Conservation (phyloP, 2,888 invertebrate species). For the Hetaerina titia region DNA sequence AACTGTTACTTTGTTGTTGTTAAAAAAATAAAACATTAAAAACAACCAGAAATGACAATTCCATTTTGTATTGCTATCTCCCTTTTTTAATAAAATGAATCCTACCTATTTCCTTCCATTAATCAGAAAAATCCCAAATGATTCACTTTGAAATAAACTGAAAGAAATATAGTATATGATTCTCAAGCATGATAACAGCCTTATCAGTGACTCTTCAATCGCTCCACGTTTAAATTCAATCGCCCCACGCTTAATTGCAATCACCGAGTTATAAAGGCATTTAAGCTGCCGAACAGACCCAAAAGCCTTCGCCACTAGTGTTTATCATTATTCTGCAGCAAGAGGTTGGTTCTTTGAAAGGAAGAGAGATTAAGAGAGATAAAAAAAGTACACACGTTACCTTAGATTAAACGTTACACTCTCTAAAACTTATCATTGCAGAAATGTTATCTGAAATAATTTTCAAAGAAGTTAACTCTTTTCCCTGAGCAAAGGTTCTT, state of each 20-base stretch:
- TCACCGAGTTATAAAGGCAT: background rate
- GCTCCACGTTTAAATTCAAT: background rate
- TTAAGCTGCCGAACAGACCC: background rate
- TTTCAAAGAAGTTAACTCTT: background rate
- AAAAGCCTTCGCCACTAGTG: background rate
- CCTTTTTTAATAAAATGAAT: too few species aligned
- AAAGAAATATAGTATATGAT: background rate
- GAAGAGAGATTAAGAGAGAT: background rate
- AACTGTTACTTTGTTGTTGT: too few species aligned
- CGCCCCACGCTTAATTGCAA: background rate
- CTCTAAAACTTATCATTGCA: background rate
- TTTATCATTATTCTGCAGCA: background rate
- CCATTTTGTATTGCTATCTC: too few species aligned
- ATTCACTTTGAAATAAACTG: background rate
- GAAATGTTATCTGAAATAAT: background rate
- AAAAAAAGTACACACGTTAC: background rate
- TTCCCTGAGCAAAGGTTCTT: background rate
- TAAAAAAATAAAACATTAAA: too few species aligned
- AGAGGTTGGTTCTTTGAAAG: background rate
- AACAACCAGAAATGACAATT: too few species aligned
- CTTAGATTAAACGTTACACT: background rate
- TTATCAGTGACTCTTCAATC: background rate
- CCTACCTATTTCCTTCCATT: too few species aligned
- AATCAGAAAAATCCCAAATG: too few species aligned
- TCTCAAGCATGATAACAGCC: background rate